Evolutionary conservation across 2,888 invertebrate genomes (phyloP), one percentile per base, ranked within the genome.

Genomic region (Linnaemya tessellans): DNA sequence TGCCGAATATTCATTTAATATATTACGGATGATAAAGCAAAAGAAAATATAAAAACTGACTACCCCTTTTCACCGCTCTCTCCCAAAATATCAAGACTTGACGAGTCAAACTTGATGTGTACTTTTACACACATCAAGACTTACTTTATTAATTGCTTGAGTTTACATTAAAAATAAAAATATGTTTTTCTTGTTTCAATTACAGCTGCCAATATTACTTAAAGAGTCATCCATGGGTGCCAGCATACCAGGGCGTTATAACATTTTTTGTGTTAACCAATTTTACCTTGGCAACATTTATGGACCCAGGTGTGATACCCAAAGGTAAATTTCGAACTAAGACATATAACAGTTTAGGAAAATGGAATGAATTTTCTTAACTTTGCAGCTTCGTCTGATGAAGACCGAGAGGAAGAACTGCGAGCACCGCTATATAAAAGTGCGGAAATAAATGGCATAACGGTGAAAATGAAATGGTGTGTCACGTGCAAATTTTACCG

Each of bases 401-500:
- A 99, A 95, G 98, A 98, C 93, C 94, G 97, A 89, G 98, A 98
- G 93, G 99, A 99, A 93, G 99, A 99, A 93, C 97, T 98, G 92
- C 95, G 98, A 90, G 98, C 99, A 85, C 98, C 98, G 11, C 94
- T 99, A 85, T 99, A 99, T 93, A 98, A 98, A 93, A 98, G 96
- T 93, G 98, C 99, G 87, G 99, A 99, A 93, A 98, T 99, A 89
- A 98, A 98, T 93, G 99, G 99, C 86, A 98, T 99, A 88, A 98
- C 98, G 15, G 98, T 99, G 86, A 96, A 99, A 87, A 99, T 99
- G 99, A 99, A 99, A 94, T 99, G 99, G 99, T 99, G 99, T 93
- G 97, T 98, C 89, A 99, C 99, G 3, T 99, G 99, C 94, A 98
- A 99, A 94, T 99, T 99, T 94, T 99, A 99, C 94, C 95, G 99